phyloP scores from a whole-genome alignment of 2,888 invertebrate species.

The Mimachlamys varia region DNA sequence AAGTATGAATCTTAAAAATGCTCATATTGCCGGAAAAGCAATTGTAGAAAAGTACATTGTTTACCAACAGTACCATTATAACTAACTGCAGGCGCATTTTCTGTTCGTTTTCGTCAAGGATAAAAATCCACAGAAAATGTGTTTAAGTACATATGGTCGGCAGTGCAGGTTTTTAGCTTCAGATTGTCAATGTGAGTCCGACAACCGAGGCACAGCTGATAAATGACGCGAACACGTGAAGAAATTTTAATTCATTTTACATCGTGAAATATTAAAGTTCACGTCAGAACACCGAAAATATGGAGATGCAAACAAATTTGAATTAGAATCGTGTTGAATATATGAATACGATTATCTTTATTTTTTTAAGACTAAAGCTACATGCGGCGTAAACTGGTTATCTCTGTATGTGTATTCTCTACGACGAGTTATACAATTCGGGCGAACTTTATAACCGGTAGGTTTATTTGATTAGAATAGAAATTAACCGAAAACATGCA shows the following conservation, averaged over 20 bases:
- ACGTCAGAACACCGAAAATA: background rate
- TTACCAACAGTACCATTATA: too few species aligned
- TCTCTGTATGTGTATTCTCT: background rate
- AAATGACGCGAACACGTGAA: background rate
- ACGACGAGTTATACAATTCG: background rate
- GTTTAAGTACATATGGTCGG: background rate
- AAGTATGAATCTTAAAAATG: too few species aligned
- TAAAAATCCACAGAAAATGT: too few species aligned
- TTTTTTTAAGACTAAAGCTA: background rate
- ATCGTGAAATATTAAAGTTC: background rate
- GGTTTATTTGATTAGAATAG: background rate
- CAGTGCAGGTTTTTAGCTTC: background rate
- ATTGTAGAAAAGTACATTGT: too few species aligned
- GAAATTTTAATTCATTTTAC: background rate
- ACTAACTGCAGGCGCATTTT: too few species aligned
- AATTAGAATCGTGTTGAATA: background rate
- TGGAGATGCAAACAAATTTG: conserved; percentile 6
- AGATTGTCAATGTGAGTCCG: background rate
- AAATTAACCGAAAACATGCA: background rate
- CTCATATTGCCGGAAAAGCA: too few species aligned
- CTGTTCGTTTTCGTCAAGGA: too few species aligned
- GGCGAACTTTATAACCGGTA: background rate
- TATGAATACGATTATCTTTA: background rate
- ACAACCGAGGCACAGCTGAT: background rate
- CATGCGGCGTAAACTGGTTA: background rate